Conservation (phyloP, 2,113 vertebrate genomes). For the Istiophorus platypterus region DNA sequence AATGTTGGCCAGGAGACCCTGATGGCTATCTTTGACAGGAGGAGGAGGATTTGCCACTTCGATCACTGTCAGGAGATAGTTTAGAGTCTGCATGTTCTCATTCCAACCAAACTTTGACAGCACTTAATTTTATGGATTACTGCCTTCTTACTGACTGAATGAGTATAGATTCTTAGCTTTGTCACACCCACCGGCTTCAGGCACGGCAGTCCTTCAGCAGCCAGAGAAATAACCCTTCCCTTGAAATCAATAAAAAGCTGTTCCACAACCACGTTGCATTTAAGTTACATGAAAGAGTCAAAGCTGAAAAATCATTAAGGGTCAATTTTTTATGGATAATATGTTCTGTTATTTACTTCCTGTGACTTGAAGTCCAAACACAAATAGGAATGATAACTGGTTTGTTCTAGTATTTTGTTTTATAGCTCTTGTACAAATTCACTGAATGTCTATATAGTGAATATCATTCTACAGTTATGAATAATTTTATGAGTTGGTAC, state of each 20-base stretch:
- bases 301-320: constrained; percentile 26
- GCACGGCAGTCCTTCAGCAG: constrained; percentile 8
- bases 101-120: constrained; percentile 29
- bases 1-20: constrained; percentile 8
- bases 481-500: too few species aligned
- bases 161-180: constrained; percentile 9
- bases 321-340: constrained; percentile 5
- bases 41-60: constrained; percentile 20
- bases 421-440: background rate
- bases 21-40: constrained; percentile 26
- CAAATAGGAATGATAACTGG: background rate
- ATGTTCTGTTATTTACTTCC: background rate
- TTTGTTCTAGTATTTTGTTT: background rate
- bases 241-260: constrained; percentile 39
- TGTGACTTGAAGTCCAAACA: background rate
- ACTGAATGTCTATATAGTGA: background rate
- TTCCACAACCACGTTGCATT: constrained; percentile 8
- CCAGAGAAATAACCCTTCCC: constrained; percentile 14
- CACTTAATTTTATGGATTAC: constrained; percentile 60
- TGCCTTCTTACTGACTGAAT: constrained; percentile 27
- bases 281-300: background rate
- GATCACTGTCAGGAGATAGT: constrained; percentile 19
- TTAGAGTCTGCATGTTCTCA: constrained; percentile 24
- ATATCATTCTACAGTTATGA: background rate
- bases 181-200: constrained; percentile 22